Conservation (phyloP, 2,113 vertebrate species). For the Balaeniceps rex region DNA sequence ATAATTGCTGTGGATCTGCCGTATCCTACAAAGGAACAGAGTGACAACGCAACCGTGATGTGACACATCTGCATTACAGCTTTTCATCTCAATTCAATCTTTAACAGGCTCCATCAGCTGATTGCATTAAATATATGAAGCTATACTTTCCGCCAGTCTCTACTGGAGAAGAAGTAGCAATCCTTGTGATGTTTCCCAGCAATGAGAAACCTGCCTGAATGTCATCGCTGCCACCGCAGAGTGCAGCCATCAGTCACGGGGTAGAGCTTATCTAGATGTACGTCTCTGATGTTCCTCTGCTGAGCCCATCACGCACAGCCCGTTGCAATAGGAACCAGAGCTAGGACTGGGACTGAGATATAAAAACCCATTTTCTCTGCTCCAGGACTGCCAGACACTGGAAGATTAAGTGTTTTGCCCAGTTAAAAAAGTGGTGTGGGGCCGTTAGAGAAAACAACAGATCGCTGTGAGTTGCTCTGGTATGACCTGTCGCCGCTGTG, state of each 20-base stretch:
- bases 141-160: not conserved
- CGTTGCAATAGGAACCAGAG: not conserved
- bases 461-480: not conserved
- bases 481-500: not conserved
- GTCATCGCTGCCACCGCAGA: not conserved
- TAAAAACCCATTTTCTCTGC: not conserved
- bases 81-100: conserved; percentile 63
- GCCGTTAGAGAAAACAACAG: not conserved
- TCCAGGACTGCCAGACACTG: not conserved
- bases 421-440: not conserved
- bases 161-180: not conserved
- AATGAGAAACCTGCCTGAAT: not conserved
- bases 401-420: not conserved
- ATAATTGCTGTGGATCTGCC: conserved; percentile 66
- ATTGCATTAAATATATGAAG: not conserved
- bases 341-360: not conserved
- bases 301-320: not conserved
- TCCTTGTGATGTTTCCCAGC: not conserved
- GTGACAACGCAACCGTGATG: conserved; percentile 42
- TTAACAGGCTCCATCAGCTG: conserved; percentile 40
- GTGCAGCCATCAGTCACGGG: fast-evolving
- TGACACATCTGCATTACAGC: conserved; percentile 62
- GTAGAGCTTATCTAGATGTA: not conserved
- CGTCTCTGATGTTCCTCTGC: not conserved
- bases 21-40: conserved; percentile 34